Percentiles rank a stretch among this genome's conserved stretches.
phyloP scores from a whole-genome alignment of 2,888 invertebrate genomes.

The Tiliacea citrago region DNA sequence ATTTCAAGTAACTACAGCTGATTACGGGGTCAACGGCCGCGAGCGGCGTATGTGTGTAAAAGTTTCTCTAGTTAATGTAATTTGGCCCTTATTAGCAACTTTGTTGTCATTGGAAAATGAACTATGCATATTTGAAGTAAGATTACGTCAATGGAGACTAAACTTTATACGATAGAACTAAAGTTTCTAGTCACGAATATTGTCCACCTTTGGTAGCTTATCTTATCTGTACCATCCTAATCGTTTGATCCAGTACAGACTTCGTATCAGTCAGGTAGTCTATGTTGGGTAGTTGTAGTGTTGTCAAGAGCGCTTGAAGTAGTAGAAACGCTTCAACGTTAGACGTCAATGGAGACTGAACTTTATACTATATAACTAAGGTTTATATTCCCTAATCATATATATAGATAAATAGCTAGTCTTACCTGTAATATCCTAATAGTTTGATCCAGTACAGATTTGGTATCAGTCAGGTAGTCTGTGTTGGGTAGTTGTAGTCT shows the following conservation, averaged over 20 bases:
- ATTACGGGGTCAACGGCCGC: too few species aligned
- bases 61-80: background rate
- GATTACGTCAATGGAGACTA: background rate
- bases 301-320: slow-evolving; percentile 98
- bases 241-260: slow-evolving; percentile 98
- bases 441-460: slow-evolving; percentile 99
- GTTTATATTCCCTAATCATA: background rate
- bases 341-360: slow-evolving; percentile 87
- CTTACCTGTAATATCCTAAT: slow-evolving; percentile 97
- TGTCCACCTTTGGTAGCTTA: background rate
- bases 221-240: slow-evolving; percentile 96
- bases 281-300: slow-evolving; percentile 95
- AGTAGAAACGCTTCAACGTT: slow-evolving; percentile 98
- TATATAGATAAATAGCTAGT: background rate
- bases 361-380: background rate
- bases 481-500: slow-evolving; percentile 95
- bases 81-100: background rate
- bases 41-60: too few species aligned
- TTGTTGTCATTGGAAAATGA: background rate
- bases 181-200: too few species aligned
- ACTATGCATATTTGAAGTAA: background rate
- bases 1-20: too few species aligned
- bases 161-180: background rate
- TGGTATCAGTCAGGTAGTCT: slow-evolving; percentile 98
- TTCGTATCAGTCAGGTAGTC: slow-evolving; percentile 99